Base-by-base conservation (phyloP, 2,888 invertebrate species). In the Prosapia bicincta region DNA sequence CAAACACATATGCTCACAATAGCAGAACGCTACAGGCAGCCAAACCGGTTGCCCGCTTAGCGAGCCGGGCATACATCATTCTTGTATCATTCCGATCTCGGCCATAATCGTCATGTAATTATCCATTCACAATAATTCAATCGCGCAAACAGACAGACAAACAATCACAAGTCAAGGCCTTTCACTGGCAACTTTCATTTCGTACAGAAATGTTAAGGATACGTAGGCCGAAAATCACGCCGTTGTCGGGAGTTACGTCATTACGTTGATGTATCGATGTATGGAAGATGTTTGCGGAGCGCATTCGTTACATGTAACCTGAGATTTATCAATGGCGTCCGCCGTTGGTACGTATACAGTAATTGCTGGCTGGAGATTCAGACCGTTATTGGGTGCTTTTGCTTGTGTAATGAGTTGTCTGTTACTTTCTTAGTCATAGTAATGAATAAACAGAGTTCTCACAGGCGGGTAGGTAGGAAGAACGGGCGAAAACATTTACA, bases 111-210 rank as follows among this genome's bases (percentile, higher is more conserved):
- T 54, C 54, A 54, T 54, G 54, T 54, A 54, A 54, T 54, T 54
- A 54, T 54, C 54, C 54, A 54, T 54, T 54, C 54, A 54, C 54
- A 54, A 54, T 54, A 54, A 54, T 54, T 54, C 54, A 54, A 54
- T 54, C 54, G 54, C 54, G 54, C 54, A 54, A 54, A 54, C 54
- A 54, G 54, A 54, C 54, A 54, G 20, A 54, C 54, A 54, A 20
- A 54, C 54, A 54, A 54, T 54, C 54, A 54, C 54, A 54, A 54
- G 54, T 54, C 54, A 54, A 54, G 54, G 54, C 54, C 54, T 54
- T 54, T 54, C 54, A 54, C 54, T 54, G 38, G 54, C 54, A 54
- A 54, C 54, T 54, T 54, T 54, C 54, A 38, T 38, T 38, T 38
- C 38, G 38, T 15, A 20, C 54, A 54, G 54, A 54, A 54, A 54